A percentile compares a stretch with the other conserved stretches of the same genome.
phyloP scores from a whole-genome alignment of 2,797 vertebrate species.

The Takifugu rubripes region DNA sequence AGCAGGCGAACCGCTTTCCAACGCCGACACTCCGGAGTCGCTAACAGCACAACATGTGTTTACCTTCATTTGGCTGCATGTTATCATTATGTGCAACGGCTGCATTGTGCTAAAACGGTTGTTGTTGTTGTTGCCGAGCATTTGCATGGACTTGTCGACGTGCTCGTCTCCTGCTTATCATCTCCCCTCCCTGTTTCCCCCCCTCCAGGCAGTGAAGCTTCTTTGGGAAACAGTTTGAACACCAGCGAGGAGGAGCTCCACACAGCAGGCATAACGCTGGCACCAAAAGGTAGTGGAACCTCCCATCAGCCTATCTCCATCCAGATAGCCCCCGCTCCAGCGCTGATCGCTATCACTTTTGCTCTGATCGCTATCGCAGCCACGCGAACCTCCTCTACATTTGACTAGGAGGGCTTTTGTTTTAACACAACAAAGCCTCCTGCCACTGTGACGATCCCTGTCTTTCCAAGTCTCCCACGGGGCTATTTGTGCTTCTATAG shows the following conservation, averaged over 20 bases:
- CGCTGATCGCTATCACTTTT: conserved; percentile 53
- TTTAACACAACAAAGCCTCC: conserved; percentile 64
- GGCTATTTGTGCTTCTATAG: conserved; percentile 36
- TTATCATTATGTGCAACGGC: conserved; percentile 27
- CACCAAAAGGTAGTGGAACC: conserved; percentile 70
- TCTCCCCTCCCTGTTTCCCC: conserved; percentile 15
- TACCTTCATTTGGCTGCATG: conserved; percentile 36
- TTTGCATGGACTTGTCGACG: conserved; percentile 42
- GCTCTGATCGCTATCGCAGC: conserved; percentile 54
- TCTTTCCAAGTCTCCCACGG: conserved; percentile 32
- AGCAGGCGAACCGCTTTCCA: conserved; percentile 18
- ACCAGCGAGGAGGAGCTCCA: conserved; percentile 80
- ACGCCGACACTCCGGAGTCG: conserved; percentile 38
- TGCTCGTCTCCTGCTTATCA: conserved; percentile 35
- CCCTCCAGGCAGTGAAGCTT: conserved; percentile 75
- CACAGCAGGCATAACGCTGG: conserved; percentile 65
- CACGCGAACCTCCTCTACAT: conserved; percentile 36
- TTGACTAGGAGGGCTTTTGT: conserved; percentile 45
- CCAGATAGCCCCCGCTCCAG: conserved; percentile 46
- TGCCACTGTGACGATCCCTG: conserved; percentile 29
- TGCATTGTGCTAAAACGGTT: conserved; percentile 25
- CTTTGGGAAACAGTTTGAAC: conserved; percentile 77
- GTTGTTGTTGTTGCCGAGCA: conserved; percentile 30
- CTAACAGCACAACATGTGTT: conserved; percentile 28
- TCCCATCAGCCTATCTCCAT: conserved; percentile 43